These are phyloP conservation scores for Brachypodius melanocephalos DNA, from an alignment of 2,113 vertebrate genomes.

Conservation along the genomic window DNA sequence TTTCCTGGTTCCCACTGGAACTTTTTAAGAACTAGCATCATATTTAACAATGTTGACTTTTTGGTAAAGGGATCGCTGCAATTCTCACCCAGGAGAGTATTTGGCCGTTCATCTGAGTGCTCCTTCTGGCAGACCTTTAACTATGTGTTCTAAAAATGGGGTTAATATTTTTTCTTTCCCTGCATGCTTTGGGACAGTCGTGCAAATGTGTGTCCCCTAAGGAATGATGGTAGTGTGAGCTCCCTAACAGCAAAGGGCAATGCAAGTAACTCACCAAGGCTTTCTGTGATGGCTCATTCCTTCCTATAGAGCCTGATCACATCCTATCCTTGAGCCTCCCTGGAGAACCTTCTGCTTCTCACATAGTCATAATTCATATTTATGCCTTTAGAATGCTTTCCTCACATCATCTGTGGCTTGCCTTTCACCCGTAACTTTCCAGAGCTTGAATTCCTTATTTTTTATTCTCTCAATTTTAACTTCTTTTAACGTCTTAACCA, in stretches of 20 bases:
- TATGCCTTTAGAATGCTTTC: background rate
- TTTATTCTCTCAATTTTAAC: background rate
- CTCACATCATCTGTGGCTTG: background rate
- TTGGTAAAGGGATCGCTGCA: background rate
- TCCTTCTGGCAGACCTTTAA: background rate
- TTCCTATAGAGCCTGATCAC: background rate
- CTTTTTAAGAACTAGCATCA: background rate
- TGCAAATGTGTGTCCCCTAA: background rate
- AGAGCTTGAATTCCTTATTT: background rate
- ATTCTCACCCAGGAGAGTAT: background rate
- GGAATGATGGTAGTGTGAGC: background rate
- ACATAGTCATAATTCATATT: background rate
- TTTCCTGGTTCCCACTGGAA: slow-evolving; percentile 57
- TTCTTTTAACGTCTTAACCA: background rate
- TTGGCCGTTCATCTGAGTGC: background rate
- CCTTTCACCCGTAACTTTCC: background rate
- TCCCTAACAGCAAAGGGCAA: background rate
- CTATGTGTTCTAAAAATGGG: background rate
- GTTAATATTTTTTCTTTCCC: background rate
- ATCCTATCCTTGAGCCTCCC: background rate
- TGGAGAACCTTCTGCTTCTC: background rate
- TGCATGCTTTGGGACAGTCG: background rate
- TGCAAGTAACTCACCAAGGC: background rate
- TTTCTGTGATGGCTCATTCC: background rate
- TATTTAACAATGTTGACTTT: background rate